Evolutionary conservation across 2,888 invertebrate species (phyloP).

Genomic region (Dusona sp.): DNA sequence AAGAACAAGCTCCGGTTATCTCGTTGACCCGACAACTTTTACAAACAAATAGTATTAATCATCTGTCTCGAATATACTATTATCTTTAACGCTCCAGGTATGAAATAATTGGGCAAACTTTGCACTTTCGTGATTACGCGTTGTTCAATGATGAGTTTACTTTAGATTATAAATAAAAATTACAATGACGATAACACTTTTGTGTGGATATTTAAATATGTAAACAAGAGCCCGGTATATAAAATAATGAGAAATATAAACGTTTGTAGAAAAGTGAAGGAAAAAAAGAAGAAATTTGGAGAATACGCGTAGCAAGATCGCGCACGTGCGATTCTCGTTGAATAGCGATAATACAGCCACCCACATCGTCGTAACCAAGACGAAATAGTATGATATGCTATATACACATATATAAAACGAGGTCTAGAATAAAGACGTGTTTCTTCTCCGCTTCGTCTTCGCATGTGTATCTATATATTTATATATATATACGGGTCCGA

Average conservation of each 20-base stretch:
- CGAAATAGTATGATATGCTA: constrained; percentile 14
- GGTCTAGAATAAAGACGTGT: constrained; percentile 50
- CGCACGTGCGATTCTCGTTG: constrained; percentile 61
- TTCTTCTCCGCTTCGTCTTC: constrained; percentile 23
- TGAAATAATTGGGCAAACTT: constrained; percentile 38
- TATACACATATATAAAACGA: constrained; percentile 11
- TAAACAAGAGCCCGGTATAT: neutral
- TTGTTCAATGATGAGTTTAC: constrained; percentile 12
- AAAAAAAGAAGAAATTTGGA: neutral
- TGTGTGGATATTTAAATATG: neutral
- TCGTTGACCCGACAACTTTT: constrained; percentile 24
- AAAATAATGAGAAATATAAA: neutral
- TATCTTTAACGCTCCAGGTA: constrained; percentile 39
- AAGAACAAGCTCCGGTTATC: constrained; percentile 15
- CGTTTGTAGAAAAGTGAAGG: neutral
- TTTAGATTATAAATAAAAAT: neutral
- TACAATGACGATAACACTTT: neutral
- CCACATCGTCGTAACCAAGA: constrained; percentile 44
- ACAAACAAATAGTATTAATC: constrained; percentile 50
- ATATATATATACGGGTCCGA: constrained; percentile 48
- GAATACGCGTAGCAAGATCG: constrained; percentile 20
- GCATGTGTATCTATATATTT: too few relatives aligned
- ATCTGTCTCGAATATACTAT: neutral
- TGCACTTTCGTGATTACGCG: constrained; percentile 43
- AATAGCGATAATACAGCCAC: constrained; percentile 51